phyloP scores from a whole-genome alignment of 1,140 invertebrate genomes.

The Saxidomus purpurata region DNA sequence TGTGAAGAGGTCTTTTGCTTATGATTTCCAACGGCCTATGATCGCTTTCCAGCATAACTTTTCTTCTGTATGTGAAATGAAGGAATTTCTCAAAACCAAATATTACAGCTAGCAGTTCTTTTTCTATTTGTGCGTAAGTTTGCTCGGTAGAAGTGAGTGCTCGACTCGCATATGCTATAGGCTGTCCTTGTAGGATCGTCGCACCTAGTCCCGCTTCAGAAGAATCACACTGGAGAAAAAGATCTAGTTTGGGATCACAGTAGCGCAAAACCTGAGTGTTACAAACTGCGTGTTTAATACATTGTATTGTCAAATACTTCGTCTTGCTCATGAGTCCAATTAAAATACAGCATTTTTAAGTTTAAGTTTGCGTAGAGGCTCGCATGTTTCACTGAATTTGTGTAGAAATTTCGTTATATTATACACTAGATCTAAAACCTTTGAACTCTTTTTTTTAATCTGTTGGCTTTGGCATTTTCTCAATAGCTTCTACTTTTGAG shows the following conservation, averaged over 20 bases:
- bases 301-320: too few relatives aligned
- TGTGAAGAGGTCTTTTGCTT: constrained; percentile 68
- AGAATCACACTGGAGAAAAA: constrained; percentile 24
- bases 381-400: too few relatives aligned
- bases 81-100: constrained; percentile 84
- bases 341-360: too few relatives aligned
- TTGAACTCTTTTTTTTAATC: too few relatives aligned
- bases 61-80: constrained; percentile 64
- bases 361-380: too few relatives aligned
- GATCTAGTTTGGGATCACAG: constrained; percentile 58
- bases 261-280: too few relatives aligned
- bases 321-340: too few relatives aligned
- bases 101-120: constrained; percentile 80
- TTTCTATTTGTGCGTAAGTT: constrained; percentile 73
- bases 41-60: constrained; percentile 58
- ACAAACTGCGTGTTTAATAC: too few relatives aligned
- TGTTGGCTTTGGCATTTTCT: too few relatives aligned
- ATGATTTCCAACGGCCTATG: constrained; percentile 75
- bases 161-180: constrained; percentile 70
- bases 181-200: constrained; percentile 61
- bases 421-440: too few relatives aligned
- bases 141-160: constrained; percentile 63
- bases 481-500: too few relatives aligned
- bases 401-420: too few relatives aligned
- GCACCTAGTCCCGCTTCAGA: constrained; percentile 57